A percentile compares a stretch with the other conserved stretches of the same genome.
phyloP scores from a whole-genome alignment of 2,797 vertebrate genomes.

The Oryzias dopingdopingensis region DNA sequence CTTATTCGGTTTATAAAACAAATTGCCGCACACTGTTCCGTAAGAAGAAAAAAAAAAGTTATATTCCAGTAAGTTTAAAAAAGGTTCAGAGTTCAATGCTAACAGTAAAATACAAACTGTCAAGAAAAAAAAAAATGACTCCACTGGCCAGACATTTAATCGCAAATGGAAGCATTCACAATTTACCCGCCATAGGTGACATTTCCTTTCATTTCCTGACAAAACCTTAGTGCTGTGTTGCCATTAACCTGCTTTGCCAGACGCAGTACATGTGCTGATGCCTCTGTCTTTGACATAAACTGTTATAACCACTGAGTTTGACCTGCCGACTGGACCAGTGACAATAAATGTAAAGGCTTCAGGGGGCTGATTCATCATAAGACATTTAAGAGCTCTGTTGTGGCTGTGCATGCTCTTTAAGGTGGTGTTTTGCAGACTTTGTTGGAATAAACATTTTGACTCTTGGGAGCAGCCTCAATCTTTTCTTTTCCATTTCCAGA shows the following conservation, averaged over 20 bases:
- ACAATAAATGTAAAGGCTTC: slow-evolving; percentile 18
- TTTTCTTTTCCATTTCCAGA: no score
- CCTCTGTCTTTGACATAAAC: slow-evolving; percentile 26
- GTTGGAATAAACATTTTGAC: background rate
- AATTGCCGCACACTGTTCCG: no score
- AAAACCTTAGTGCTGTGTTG: slow-evolving; percentile 38
- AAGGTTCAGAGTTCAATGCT: no score
- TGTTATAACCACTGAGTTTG: slow-evolving; percentile 17
- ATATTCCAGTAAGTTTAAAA: no score
- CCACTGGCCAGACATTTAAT: no score
- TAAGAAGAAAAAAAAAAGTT: no score
- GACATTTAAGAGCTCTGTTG: background rate
- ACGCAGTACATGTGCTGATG: slow-evolving; percentile 26
- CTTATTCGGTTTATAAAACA: no score
- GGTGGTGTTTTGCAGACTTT: background rate
- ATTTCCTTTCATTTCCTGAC: slow-evolving; percentile 35
- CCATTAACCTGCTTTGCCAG: slow-evolving; percentile 39
- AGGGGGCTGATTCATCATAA: slow-evolving; percentile 19
- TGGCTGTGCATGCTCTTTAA: background rate
- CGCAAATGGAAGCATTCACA: no score
- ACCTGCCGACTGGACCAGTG: slow-evolving; percentile 23
- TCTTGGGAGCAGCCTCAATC: background rate
- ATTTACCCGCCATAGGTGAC: background rate
- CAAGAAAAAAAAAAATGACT: no score
- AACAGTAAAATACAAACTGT: no score